Percentiles rank a stretch among this genome's conserved stretches.
Conservation (phyloP, 2,888 invertebrate genomes). For the Archips xylosteana region DNA sequence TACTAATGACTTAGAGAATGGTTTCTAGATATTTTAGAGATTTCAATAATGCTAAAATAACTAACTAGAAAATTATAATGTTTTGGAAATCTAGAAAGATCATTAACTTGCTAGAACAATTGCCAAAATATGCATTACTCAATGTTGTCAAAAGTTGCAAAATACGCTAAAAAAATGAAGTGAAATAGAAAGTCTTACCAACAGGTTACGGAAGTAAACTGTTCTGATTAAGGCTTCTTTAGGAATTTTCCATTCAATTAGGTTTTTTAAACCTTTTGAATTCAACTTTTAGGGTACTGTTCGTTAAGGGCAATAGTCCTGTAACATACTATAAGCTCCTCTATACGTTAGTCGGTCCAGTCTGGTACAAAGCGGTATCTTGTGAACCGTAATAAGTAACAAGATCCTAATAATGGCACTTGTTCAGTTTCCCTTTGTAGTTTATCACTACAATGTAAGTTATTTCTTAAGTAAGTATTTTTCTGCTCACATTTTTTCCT, state of each 20-base stretch:
- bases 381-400: too few relatives aligned
- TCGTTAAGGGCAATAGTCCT: too few relatives aligned
- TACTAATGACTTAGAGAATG: too few relatives aligned
- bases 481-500: neutral
- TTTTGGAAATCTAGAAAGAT: neutral
- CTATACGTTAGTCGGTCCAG: too few relatives aligned
- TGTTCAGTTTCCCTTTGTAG: neutral
- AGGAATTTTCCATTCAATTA: slow-evolving; percentile 10
- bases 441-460: neutral
- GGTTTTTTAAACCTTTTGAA: neutral
- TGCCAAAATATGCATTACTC: neutral
- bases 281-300: neutral
- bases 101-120: neutral
- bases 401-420: too few relatives aligned
- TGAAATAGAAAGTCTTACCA: slow-evolving; percentile 24
- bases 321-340: too few relatives aligned
- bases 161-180: neutral
- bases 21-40: too few relatives aligned
- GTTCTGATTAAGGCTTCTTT: neutral
- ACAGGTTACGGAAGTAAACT: too few relatives aligned
- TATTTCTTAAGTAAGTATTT: neutral
- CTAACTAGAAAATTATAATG: too few relatives aligned
- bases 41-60: too few relatives aligned
- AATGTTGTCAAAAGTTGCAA: neutral
- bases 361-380: too few relatives aligned